These are phyloP conservation scores for Megalopta genalis DNA, from an alignment of 1,140 invertebrate species.

Conservation along the genomic window DNA sequence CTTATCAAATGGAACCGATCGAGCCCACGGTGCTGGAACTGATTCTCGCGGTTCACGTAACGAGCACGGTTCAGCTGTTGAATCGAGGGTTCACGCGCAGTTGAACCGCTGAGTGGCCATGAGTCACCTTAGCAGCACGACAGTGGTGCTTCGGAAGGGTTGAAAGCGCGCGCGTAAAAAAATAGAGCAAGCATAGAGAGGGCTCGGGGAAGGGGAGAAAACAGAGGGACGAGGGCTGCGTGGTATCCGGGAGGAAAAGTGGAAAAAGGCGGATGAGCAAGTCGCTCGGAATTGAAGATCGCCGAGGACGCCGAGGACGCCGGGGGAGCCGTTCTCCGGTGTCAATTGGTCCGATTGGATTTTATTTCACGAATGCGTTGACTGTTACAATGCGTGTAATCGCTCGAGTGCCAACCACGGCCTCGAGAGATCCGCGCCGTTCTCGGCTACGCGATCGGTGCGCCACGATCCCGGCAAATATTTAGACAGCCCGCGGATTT, in stretches of 20 bases:
- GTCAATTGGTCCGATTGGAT: constrained; percentile 34
- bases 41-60: constrained; percentile 75
- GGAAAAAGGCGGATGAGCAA: background rate
- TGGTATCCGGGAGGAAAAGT: background rate
- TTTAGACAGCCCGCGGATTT: background rate
- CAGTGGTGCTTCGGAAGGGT: constrained; percentile 65
- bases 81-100: constrained; percentile 72
- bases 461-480: background rate
- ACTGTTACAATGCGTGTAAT: constrained; percentile 33
- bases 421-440: too few species aligned
- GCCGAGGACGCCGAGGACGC: background rate
- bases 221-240: background rate
- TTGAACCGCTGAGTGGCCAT: constrained; percentile 70
- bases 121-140: constrained; percentile 71
- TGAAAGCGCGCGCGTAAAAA: background rate
- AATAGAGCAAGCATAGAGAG: background rate
- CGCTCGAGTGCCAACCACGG: constrained; percentile 21
- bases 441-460: background rate
- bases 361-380: constrained; percentile 43
- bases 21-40: constrained; percentile 68
- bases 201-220: too few species aligned
- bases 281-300: background rate
- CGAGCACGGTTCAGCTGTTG: constrained; percentile 68
- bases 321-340: background rate
- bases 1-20: constrained; percentile 63